Base-by-base conservation (phyloP, 2,888 invertebrate species). In the Masnerella sp. region DNA sequence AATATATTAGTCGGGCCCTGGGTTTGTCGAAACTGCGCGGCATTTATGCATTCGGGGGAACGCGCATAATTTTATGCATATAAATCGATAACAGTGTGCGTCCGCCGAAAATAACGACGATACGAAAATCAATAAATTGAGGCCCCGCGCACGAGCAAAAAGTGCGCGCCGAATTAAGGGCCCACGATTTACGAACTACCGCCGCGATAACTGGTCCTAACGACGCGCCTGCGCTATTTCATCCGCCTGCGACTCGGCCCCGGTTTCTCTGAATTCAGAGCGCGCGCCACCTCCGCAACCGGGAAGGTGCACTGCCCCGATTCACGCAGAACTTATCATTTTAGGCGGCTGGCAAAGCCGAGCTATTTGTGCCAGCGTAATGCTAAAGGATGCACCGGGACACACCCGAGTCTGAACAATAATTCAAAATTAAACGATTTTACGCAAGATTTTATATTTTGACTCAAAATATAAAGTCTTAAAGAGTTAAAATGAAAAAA, bases 181-280 rank as follows among this genome's bases (percentile, higher is more conserved):
- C 58, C n/a, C 28, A 75, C 73, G 64, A 68, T 73, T 76, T 76
- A 74, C 73, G 64, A 54, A 74, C 72, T 69, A 61, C 65, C 62
- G 52, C 47, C 43, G 72, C 68, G 59, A 75, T 75, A 77, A 78
- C 76, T 74, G 79, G 77, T 65, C 74, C 79, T 80, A 82, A 80
- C 79, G 79, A 79, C 76, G 78, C 72, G 75, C 77, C 78, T 75
- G 78, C 76, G 78, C 78, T 79, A 80, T 79, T 81, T 80, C 77
- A 78, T 80, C 74, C 75, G 71, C 74, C 71, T 68, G 74, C 65
- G 38, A 61, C 30, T n/a, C 52, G 12, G 2, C 28, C 28, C 22
- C n/a, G 59, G 11, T 40, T 49, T 67, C 38, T 51, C 56, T 15
- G 17, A 36, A 54, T 71, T 14, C 40, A 56, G 40, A 43, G 47